Evolutionary conservation across 2,113 vertebrate genomes (phyloP).

Genomic region (Tor tambroides): DNA sequence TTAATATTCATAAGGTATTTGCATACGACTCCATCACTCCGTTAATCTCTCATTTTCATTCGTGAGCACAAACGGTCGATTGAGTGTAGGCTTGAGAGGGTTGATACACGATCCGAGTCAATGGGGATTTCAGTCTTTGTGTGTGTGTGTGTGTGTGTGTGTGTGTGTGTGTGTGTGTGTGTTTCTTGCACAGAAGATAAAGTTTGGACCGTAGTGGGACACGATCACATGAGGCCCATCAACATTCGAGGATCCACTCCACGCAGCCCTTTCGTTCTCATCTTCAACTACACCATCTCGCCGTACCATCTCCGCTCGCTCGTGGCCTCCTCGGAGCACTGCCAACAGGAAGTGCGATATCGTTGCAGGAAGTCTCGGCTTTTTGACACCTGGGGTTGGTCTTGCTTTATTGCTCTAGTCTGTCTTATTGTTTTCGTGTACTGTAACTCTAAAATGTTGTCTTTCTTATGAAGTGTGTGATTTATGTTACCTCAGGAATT

Average conservation of each 20-base stretch:
- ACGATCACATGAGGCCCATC: conserved; percentile 84
- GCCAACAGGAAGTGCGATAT: conserved; percentile 92
- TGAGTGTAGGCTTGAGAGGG: conserved; percentile 17
- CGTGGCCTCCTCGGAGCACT: conserved; percentile 84
- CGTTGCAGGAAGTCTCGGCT: conserved; percentile 89
- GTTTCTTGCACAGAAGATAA: conserved; percentile 81
- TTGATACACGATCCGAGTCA: conserved; percentile 9
- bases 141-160: conserved; percentile 20
- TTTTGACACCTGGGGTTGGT: conserved; percentile 88
- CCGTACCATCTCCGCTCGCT: conserved; percentile 85
- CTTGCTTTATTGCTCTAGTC: neutral
- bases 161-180: neutral
- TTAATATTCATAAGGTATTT: conserved; percentile 63
- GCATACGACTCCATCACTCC: conserved; percentile 56
- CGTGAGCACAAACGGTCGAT: conserved; percentile 44
- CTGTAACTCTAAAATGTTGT: neutral
- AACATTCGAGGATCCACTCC: conserved; percentile 75
- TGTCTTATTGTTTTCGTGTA: neutral
- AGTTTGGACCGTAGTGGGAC: conserved; percentile 87
- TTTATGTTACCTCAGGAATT: conserved; percentile 31
- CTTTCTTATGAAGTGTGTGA: conserved; percentile 14
- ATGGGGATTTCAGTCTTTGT: neutral
- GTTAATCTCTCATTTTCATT: conserved; percentile 59
- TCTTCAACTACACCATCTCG: conserved; percentile 83
- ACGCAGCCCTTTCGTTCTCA: conserved; percentile 78